Evolutionary conservation across 2,113 vertebrate species (phyloP).

Genomic region (Phaethon lepturus): DNA sequence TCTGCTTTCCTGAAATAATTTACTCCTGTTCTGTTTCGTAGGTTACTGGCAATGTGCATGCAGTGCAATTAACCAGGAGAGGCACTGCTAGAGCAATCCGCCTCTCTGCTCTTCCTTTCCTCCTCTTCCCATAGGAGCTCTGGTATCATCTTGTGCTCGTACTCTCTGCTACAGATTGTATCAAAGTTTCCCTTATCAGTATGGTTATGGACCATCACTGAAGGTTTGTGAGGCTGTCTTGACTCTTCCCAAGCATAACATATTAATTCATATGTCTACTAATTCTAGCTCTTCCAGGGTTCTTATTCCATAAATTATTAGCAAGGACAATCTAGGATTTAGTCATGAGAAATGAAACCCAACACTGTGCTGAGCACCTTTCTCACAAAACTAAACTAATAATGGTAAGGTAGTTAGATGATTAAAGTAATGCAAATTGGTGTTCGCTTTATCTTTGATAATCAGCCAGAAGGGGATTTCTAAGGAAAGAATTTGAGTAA

Average conservation of each 20-base stretch:
- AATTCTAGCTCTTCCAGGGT: not conserved
- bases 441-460: not conserved
- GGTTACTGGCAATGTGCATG: not conserved
- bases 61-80: not conserved
- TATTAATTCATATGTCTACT: not conserved
- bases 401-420: not conserved
- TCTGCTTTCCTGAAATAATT: not conserved
- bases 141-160: not conserved
- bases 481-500: not conserved
- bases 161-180: not conserved
- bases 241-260: not conserved
- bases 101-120: not conserved
- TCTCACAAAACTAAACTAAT: not conserved
- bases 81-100: not conserved
- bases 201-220: not conserved
- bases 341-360: not conserved
- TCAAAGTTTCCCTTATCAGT: not conserved
- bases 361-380: not conserved
- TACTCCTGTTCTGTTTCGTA: not conserved
- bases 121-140: not conserved
- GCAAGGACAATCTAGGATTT: not conserved
- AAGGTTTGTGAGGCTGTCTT: not conserved
- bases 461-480: not conserved
- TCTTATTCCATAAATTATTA: not conserved
- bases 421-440: not conserved